Base-by-base conservation (phyloP, 2,113 vertebrate species). In the Nothobranchius furzeri region DNA sequence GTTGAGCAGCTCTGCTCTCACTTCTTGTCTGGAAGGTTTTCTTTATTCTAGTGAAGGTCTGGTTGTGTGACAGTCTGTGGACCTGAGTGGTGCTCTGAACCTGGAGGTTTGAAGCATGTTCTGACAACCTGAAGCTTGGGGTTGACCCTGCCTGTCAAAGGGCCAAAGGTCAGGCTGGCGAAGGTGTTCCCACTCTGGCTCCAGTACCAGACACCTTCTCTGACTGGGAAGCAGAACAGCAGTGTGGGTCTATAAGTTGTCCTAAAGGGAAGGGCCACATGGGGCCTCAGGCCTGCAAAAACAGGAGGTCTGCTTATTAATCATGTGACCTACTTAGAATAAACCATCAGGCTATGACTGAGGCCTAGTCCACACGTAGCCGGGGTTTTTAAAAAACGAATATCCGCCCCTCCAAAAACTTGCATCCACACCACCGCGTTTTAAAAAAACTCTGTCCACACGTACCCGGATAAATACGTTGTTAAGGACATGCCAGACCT, bases 141-240 rank as follows among this genome's bases (percentile, higher is more conserved):
- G 76, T 24, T 0, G 14, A 57, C 53, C 71, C 37, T 35, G 73
- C 4, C 58, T 63, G 46, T 61, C 61, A 48, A 25, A 15, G 52
- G 58, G 3, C 49, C 53, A 61, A 65, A 84, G 87, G 83, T 88
- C 72, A 81, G 67, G 63, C 60, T 68, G 45, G 73, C 13, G 61
- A 73, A 42, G 20, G 64, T 48, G 59, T 80, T 85, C 80, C 74
- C 82, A 79, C 17, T 79, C 56, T 52, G 46, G 35, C 24, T 2
- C 24, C 13, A 25, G 5, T 35, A 17, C 52, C 2, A 13, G 24
- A 30, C 6, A 7, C 51, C 25, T 3, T 57, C 55, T 13, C 51
- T 47, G 14, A 40, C 35, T 47, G 37, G 43, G 35, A 59, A 35
- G 7, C 43, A 36, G 9, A 64, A 42, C 9, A 53, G 53, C 20